A percentile compares a stretch with the other conserved stretches of the same genome.
Evolutionary conservation across 2,888 invertebrate species (phyloP).

Genomic region (Torymus texanus): DNA sequence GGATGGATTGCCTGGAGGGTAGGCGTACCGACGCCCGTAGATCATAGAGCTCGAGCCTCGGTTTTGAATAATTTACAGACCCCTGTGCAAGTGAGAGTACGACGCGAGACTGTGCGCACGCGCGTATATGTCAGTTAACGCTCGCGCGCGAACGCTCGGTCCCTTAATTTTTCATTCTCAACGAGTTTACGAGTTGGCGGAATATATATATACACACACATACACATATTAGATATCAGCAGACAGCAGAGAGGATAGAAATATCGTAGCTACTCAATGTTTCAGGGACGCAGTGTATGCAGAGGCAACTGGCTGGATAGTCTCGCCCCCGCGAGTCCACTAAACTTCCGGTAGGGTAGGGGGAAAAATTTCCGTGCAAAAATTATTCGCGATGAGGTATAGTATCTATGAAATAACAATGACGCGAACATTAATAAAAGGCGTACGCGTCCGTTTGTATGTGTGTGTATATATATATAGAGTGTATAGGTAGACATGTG

Average conservation of each 20-base stretch:
- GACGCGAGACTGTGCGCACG: background rate
- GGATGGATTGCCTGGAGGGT: constrained; percentile 24
- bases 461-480: background rate
- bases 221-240: constrained; percentile 31
- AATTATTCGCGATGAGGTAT: constrained; percentile 21
- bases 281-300: constrained; percentile 13
- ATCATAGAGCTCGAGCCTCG: constrained; percentile 38
- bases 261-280: constrained; percentile 32
- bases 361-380: constrained; percentile 4
- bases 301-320: background rate
- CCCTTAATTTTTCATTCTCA: constrained; percentile 45
- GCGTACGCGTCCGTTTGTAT: background rate
- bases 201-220: too few species aligned
- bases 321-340: constrained; percentile 6
- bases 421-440: constrained; percentile 24
- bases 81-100: background rate
- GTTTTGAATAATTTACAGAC: constrained; percentile 49
- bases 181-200: constrained; percentile 35
- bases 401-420: constrained; percentile 39
- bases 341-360: background rate
- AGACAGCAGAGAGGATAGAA: background rate
- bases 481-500: background rate
- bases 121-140: constrained; percentile 6
- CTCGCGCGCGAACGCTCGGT: constrained; percentile 2
- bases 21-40: constrained; percentile 25